These are phyloP conservation scores for Pelagia noctiluca DNA, from an alignment of 30 jellyfish, hydroid and myxozoan genomes.

Conservation along the genomic window DNA sequence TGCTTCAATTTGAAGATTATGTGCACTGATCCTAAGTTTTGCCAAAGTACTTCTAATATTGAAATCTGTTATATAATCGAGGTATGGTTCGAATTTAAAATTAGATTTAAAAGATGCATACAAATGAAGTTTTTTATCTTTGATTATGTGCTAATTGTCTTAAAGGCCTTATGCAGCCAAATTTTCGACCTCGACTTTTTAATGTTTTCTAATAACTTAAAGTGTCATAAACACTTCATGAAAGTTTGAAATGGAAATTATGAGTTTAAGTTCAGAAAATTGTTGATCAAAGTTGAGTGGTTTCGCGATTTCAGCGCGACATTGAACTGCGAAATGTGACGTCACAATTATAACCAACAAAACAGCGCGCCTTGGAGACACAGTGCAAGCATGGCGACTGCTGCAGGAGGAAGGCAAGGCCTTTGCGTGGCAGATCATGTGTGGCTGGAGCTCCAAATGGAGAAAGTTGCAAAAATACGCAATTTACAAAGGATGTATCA, in stretches of 20 bases:
- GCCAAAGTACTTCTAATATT: no score
- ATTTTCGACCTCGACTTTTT: no score
- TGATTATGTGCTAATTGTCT: no score
- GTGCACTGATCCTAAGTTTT: no score
- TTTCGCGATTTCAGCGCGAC: constrained; percentile 40
- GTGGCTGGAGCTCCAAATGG: constrained; percentile 40
- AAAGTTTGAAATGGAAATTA: neutral
- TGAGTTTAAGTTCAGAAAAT: constrained; percentile 7
- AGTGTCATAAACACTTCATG: no score
- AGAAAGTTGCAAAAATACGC: constrained; percentile 31
- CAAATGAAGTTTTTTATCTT: no score
- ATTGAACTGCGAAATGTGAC: constrained; percentile 25
- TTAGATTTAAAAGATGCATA: no score
- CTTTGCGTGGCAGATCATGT: constrained; percentile 33
- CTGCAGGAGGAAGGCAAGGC: neutral
- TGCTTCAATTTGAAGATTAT: no score
- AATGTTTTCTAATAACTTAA: no score
- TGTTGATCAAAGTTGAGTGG: constrained; percentile 16
- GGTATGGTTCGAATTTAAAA: no score
- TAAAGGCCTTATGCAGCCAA: no score
- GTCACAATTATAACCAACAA: constrained; percentile 12
- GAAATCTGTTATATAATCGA: no score
- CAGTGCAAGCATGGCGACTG: constrained; percentile 21
- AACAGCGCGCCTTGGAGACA: constrained; percentile 8
- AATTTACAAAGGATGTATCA: constrained; percentile 7